Evolutionary conservation across 1,140 invertebrate genomes (phyloP).

Genomic region (Caenorhabditis remanei): DNA sequence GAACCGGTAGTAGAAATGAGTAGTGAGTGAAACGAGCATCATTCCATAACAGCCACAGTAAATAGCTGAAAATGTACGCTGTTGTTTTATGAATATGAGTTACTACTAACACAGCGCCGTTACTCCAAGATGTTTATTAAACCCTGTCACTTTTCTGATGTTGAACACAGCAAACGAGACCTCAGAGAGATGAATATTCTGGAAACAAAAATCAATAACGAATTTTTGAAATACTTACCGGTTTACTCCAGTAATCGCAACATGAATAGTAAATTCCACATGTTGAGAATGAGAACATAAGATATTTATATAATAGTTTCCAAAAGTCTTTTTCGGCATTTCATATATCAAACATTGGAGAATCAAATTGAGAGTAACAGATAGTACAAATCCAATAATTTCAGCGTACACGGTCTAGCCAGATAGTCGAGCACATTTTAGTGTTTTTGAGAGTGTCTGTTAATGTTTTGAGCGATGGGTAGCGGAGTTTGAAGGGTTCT

Average conservation of each 20-base stretch:
- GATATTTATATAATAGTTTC: constrained; percentile 50
- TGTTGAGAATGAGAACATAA: neutral
- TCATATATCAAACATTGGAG: neutral
- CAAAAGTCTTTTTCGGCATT: neutral
- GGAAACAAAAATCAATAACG: neutral
- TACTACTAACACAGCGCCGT: neutral
- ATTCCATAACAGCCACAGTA: too few relatives aligned
- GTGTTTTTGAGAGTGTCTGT: too few relatives aligned
- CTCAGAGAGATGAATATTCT: neutral
- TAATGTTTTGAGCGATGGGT: too few relatives aligned
- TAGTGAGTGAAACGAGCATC: too few relatives aligned
- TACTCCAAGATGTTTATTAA: neutral
- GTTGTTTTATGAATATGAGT: too few relatives aligned
- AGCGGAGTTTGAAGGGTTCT: too few relatives aligned
- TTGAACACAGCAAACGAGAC: neutral
- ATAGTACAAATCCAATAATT: neutral
- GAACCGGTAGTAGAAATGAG: too few relatives aligned
- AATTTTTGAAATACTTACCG: neutral
- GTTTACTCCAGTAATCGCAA: neutral
- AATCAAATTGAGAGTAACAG: neutral
- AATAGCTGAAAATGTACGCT: too few relatives aligned
- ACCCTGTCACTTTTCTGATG: too few relatives aligned
- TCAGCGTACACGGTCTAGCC: neutral
- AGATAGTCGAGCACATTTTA: too few relatives aligned
- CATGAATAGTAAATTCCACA: constrained; percentile 2